Evolutionary conservation across 2,113 vertebrate genomes (phyloP).

Genomic region (Saguinus midas): DNA sequence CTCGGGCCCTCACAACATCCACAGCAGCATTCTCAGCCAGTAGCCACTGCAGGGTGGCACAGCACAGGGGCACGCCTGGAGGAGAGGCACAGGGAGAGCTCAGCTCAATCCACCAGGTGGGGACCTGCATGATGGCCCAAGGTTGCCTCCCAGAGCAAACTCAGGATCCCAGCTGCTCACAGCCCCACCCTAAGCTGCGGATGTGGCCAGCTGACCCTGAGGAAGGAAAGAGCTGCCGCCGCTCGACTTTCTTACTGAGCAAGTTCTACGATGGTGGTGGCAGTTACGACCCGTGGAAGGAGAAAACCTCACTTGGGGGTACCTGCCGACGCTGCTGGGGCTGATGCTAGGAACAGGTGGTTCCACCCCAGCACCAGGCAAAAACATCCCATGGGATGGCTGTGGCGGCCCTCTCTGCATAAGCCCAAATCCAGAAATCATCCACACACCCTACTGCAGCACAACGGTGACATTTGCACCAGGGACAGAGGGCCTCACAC

Average conservation of each 20-base stretch:
- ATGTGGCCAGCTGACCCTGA: not conserved
- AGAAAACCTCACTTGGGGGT: not conserved
- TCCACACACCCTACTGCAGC: not conserved
- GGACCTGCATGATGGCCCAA: too few species aligned
- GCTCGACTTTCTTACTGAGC: not conserved
- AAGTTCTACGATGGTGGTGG: too few species aligned
- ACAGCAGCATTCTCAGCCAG: conserved; percentile 80
- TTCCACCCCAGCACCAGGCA: not conserved
- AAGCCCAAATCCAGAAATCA: not conserved
- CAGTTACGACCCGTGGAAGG: rapidly evolving
- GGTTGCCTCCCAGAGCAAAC: not conserved
- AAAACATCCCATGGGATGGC: rapidly evolving
- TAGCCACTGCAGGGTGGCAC: conserved; percentile 89
- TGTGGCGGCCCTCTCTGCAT: too few species aligned
- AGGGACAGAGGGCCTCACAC: not conserved
- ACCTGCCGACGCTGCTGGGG: too few species aligned
- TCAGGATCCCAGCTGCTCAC: not conserved
- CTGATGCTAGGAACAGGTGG: not conserved
- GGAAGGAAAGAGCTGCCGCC: too few species aligned
- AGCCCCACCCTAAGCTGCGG: not conserved
- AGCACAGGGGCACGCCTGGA: conserved; percentile 79
- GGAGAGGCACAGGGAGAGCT: rapidly evolving
- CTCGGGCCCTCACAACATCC: conserved; percentile 40
- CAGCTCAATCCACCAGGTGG: rapidly evolving
- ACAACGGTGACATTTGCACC: not conserved